Evolutionary conservation across 1,140 invertebrate species (phyloP).

Genomic region (Agrypnia vestita): DNA sequence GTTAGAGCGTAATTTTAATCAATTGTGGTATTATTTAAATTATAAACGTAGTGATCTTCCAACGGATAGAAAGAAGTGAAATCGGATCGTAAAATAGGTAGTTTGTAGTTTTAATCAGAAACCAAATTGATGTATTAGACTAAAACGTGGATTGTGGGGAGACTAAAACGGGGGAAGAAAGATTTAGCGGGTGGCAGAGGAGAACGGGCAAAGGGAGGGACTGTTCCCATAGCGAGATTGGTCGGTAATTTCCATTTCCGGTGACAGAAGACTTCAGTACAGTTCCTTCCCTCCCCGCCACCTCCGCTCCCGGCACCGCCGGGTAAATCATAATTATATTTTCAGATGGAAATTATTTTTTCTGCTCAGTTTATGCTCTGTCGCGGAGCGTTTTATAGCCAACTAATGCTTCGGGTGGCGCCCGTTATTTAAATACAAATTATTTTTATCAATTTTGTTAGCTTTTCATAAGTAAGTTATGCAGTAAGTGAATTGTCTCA

Average conservation of each 20-base stretch:
- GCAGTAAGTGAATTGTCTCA: too few relatives aligned
- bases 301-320: conserved; percentile 4
- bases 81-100: neutral
- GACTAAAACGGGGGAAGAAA: too few relatives aligned
- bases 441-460: neutral
- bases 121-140: conserved; percentile 22
- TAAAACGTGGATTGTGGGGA: conserved; percentile 65
- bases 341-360: conserved; percentile 62
- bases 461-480: too few relatives aligned
- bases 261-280: conserved; percentile 64
- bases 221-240: conserved; percentile 68
- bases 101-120: too few relatives aligned
- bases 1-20: too few relatives aligned
- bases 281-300: conserved; percentile 48
- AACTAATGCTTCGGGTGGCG: neutral
- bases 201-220: conserved; percentile 19
- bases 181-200: conserved; percentile 45
- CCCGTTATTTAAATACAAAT: neutral
- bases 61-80: neutral
- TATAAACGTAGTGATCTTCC: too few relatives aligned
- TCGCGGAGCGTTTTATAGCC: neutral
- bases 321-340: conserved; percentile 52
- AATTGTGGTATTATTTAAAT: too few relatives aligned
- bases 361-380: neutral
- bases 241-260: conserved; percentile 76